phyloP scores from a whole-genome alignment of 2,888 invertebrate species.

The Ophion ellenae region DNA sequence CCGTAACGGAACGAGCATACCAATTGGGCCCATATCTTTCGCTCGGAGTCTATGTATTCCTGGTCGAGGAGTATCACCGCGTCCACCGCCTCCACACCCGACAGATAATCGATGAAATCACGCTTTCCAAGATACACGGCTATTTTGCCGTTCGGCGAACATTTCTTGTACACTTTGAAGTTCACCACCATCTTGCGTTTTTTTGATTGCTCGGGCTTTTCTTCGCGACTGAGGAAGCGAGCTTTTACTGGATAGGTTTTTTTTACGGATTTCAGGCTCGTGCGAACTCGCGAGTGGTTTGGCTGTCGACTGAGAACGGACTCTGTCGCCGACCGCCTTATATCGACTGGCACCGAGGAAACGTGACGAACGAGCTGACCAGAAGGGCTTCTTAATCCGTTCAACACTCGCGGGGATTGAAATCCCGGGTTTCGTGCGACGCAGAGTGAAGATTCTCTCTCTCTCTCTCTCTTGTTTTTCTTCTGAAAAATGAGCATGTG shows the following conservation, averaged over 20 bases:
- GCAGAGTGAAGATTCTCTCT: conserved; percentile 8
- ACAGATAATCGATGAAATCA: conserved; percentile 94
- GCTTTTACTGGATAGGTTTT: background rate
- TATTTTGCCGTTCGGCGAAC: conserved; percentile 94
- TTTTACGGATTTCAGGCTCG: conserved; percentile 6
- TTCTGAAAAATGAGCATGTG: too few species aligned
- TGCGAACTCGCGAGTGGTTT: conserved; percentile 11
- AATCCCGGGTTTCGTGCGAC: conserved; percentile 59
- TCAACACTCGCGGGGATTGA: conserved; percentile 72
- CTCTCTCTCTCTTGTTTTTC: background rate
- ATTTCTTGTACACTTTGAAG: conserved; percentile 96
- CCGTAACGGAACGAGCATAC: conserved; percentile 96
- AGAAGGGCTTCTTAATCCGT: conserved; percentile 78
- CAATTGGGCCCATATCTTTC: conserved; percentile 95
- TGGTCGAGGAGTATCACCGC: conserved; percentile 95
- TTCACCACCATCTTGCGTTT: conserved; percentile 91
- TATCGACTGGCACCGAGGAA: conserved; percentile 67
- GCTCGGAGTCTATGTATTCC: conserved; percentile 91
- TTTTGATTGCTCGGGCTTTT: background rate
- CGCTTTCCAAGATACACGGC: conserved; percentile 94
- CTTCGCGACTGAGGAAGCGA: background rate
- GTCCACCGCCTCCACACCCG: conserved; percentile 94
- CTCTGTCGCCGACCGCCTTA: conserved; percentile 67
- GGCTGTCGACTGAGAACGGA: conserved; percentile 48
- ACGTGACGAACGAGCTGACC: conserved; percentile 68